Percentiles rank a stretch among this genome's conserved stretches.
Conservation (phyloP, 2,113 vertebrate genomes). For the Pao palembangensis region DNA sequence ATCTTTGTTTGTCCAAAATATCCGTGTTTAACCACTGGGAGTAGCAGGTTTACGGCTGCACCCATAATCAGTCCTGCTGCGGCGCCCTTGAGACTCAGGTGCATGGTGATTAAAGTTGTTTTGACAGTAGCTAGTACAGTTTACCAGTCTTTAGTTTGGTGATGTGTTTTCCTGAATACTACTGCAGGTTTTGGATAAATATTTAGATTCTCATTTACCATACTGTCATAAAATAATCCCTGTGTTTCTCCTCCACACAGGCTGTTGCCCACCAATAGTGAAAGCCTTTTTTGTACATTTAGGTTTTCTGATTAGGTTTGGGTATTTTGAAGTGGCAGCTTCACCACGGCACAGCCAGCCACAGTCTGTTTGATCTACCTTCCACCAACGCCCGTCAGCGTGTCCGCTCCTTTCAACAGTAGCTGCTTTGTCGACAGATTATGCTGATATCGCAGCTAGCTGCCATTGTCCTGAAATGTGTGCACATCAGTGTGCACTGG, state of each 20-base stretch:
- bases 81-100: background rate
- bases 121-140: background rate
- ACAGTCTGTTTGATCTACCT: slow-evolving; percentile 24
- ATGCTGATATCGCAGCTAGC: slow-evolving; percentile 63
- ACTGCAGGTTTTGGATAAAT: background rate
- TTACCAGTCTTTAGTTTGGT: background rate
- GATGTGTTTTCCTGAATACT: slow-evolving; percentile 7
- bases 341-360: background rate
- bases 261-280: too few relatives aligned
- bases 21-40: too few relatives aligned
- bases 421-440: slow-evolving; percentile 67
- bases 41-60: too few relatives aligned
- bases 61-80: too few relatives aligned
- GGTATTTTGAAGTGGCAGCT: slow-evolving; percentile 13
- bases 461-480: slow-evolving; percentile 57
- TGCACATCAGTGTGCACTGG: slow-evolving; percentile 21
- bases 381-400: slow-evolving; percentile 35
- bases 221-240: too few relatives aligned
- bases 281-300: background rate
- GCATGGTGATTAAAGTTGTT: background rate
- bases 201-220: too few relatives aligned
- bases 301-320: background rate
- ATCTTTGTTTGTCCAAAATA: background rate
- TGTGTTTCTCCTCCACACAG: too few relatives aligned
- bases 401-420: slow-evolving; percentile 54